Evolutionary conservation across 1,140 invertebrate species (phyloP).

Genomic region (Bombus ignitus): DNA sequence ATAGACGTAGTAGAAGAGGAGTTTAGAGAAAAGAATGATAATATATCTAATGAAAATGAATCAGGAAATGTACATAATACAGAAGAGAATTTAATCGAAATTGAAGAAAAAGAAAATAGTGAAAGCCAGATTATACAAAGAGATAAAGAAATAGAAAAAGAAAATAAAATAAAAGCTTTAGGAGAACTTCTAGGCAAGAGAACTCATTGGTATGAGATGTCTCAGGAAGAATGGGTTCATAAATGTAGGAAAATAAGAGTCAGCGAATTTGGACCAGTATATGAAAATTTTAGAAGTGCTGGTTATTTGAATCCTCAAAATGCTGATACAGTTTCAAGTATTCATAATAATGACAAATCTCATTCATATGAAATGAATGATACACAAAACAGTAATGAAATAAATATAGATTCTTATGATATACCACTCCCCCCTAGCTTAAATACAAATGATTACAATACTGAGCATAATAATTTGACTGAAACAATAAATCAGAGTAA

Average conservation of each 20-base stretch:
- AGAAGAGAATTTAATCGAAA: background rate
- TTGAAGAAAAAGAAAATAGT: slow-evolving; percentile 64
- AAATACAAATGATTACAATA: background rate
- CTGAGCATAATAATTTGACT: slow-evolving; percentile 61
- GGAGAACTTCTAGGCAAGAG: slow-evolving; percentile 76
- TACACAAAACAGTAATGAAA: slow-evolving; percentile 4
- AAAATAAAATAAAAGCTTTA: slow-evolving; percentile 77
- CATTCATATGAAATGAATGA: background rate
- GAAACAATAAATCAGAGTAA: background rate
- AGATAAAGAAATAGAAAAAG: slow-evolving; percentile 54
- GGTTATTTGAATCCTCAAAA: slow-evolving; percentile 52
- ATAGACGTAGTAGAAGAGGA: slow-evolving; percentile 83
- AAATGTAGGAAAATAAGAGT: slow-evolving; percentile 87
- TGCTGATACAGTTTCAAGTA: background rate
- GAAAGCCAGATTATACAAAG: slow-evolving; percentile 69
- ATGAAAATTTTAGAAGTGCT: slow-evolving; percentile 71
- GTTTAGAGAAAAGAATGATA: slow-evolving; percentile 76
- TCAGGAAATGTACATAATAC: background rate
- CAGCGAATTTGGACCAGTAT: slow-evolving; percentile 87
- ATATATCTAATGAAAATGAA: slow-evolving; percentile 59
- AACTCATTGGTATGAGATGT: slow-evolving; percentile 83
- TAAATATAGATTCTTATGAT: slow-evolving; percentile 19
- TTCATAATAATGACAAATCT: slow-evolving; percentile 9
- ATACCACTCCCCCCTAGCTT: slow-evolving; percentile 15
- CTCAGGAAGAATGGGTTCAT: slow-evolving; percentile 91